A percentile compares a stretch with the other conserved stretches of the same genome.
These are phyloP conservation scores for Mya arenaria DNA, from an alignment of 1,140 invertebrate species.

Conservation along the genomic window DNA sequence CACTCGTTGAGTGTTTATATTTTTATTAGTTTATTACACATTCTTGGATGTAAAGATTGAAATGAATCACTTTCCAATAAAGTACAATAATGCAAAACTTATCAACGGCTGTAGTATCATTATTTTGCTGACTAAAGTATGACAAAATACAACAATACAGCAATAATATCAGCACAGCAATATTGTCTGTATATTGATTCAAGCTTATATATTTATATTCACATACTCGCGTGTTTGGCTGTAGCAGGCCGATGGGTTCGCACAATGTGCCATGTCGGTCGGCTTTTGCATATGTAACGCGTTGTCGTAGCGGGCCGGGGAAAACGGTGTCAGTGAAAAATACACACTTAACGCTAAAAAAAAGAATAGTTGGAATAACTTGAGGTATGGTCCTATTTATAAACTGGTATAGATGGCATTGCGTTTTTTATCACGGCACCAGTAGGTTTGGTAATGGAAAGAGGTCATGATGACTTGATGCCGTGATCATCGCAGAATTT, in stretches of 20 bases:
- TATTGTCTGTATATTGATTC: too few species aligned
- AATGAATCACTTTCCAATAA: too few species aligned
- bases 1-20: too few species aligned
- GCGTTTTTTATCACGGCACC: neutral
- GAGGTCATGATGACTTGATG: constrained; percentile 17
- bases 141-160: too few species aligned
- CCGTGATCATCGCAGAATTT: neutral
- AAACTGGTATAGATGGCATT: constrained; percentile 32
- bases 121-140: too few species aligned
- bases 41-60: too few species aligned
- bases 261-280: neutral
- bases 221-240: neutral
- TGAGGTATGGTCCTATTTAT: constrained; percentile 34
- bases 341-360: neutral
- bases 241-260: constrained; percentile 12
- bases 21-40: too few species aligned
- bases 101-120: too few species aligned
- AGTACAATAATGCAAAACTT: too few species aligned
- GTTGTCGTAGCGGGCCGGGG: constrained; percentile 54
- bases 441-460: constrained; percentile 33
- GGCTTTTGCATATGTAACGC: constrained; percentile 59
- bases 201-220: too few species aligned
- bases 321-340: neutral
- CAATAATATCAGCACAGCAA: too few species aligned
- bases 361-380: constrained; percentile 14